phyloP scores from a whole-genome alignment of 1,140 invertebrate genomes.

The Tetragonula clypearis region DNA sequence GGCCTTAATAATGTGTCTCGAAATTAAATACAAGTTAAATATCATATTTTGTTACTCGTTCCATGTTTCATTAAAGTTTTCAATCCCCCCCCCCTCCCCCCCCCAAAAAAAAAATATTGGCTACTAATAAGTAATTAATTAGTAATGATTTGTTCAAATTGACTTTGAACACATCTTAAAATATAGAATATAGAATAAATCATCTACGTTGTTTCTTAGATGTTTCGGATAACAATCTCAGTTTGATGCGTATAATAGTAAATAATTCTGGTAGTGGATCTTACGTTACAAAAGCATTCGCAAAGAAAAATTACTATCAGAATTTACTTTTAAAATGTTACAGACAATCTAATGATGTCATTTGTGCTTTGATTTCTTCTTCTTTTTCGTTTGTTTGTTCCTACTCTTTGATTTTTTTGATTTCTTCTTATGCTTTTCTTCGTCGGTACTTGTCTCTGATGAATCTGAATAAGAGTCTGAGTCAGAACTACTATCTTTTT shows the following conservation, averaged over 20 bases:
- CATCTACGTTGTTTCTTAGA: slow-evolving; percentile 32
- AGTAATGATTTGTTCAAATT: slow-evolving; percentile 29
- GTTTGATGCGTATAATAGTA: slow-evolving; percentile 29
- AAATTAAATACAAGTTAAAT: slow-evolving; percentile 41
- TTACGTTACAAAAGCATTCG: slow-evolving; percentile 48
- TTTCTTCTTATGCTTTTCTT: slow-evolving; percentile 81
- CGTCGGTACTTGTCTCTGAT: slow-evolving; percentile 79
- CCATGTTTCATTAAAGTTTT: slow-evolving; percentile 22
- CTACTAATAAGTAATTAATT: slow-evolving; percentile 18
- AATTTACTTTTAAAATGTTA: slow-evolving; percentile 30
- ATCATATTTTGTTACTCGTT: slow-evolving; percentile 2
- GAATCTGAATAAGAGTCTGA: slow-evolving; percentile 78
- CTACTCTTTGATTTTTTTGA: slow-evolving; percentile 79
- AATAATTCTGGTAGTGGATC: slow-evolving; percentile 38
- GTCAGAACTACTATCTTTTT: slow-evolving; percentile 76
- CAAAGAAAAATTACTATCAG: slow-evolving; percentile 42
- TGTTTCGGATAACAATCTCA: slow-evolving; percentile 22
- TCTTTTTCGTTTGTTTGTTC: slow-evolving; percentile 82
- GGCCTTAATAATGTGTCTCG: slow-evolving; percentile 55
- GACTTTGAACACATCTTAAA: slow-evolving; percentile 34
- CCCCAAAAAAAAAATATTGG: slow-evolving; percentile 7
- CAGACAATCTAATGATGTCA: slow-evolving; percentile 73
- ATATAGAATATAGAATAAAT: slow-evolving; percentile 48
- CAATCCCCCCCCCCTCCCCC: too few species aligned
- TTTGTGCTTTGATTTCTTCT: slow-evolving; percentile 83